Conservation (phyloP, 2,888 invertebrate species). For the Protodeltote pygarga region DNA sequence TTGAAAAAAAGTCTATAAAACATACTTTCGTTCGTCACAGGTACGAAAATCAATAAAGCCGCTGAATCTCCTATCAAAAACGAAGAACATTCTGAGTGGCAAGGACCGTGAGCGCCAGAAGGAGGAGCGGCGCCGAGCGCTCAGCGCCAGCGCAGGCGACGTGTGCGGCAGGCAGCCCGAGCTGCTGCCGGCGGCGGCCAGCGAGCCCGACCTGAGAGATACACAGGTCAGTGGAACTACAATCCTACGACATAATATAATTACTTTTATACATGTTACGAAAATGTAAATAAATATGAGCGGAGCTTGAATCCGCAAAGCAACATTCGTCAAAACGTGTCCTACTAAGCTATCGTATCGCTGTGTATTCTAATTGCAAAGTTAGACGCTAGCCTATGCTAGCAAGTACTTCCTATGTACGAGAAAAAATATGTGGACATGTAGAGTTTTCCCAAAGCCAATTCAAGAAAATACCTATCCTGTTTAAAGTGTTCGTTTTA, state of each 20-base stretch:
- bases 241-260: not conserved
- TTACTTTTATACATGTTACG: not conserved
- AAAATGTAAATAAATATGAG: no score
- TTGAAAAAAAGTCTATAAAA: no score
- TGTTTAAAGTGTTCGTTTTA: no score
- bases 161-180: slow-evolving; percentile 55
- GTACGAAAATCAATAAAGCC: slow-evolving; percentile 76
- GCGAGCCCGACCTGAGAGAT: slow-evolving; percentile 89
- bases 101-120: slow-evolving; percentile 58
- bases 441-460: no score
- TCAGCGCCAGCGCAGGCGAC: slow-evolving; percentile 79
- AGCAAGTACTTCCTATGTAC: no score
- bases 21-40: slow-evolving; percentile 47
- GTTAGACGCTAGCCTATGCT: no score
- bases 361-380: no score
- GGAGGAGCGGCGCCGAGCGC: slow-evolving; percentile 61
- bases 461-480: no score
- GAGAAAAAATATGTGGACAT: no score
- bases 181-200: slow-evolving; percentile 83
- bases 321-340: no score
- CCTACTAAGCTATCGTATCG: no score
- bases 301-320: no score
- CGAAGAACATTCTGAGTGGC: slow-evolving; percentile 70
- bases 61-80: slow-evolving; percentile 71
- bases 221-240: slow-evolving; percentile 64